phyloP scores from a whole-genome alignment of 2,113 vertebrate genomes.

The Hippocampus mohnikei region DNA sequence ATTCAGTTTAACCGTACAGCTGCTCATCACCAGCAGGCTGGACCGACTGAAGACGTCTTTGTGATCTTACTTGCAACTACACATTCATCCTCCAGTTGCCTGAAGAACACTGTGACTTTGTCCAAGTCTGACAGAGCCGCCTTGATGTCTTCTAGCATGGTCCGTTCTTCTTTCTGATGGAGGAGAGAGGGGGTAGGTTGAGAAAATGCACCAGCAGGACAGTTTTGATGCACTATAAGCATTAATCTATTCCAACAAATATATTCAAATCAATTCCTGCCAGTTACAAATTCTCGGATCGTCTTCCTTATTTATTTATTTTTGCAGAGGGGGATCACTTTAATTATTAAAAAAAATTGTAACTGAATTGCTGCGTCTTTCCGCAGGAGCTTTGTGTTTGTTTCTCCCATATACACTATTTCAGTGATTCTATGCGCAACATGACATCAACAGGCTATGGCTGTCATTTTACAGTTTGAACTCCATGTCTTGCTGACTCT shows the following conservation, averaged over 20 bases:
- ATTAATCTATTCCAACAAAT: background rate
- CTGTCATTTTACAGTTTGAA: too few relatives aligned
- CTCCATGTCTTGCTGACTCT: too few relatives aligned
- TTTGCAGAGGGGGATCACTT: too few relatives aligned
- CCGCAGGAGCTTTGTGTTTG: too few relatives aligned
- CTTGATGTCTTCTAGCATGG: constrained; percentile 93
- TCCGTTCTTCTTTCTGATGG: constrained; percentile 85
- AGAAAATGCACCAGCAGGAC: constrained; percentile 18
- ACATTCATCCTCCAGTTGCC: constrained; percentile 86
- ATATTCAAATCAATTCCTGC: background rate
- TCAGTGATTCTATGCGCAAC: too few relatives aligned
- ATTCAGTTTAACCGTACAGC: constrained; percentile 47
- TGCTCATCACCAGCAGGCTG: constrained; percentile 43
- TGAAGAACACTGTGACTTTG: constrained; percentile 90
- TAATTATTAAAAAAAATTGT: too few relatives aligned
- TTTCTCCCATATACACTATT: too few relatives aligned
- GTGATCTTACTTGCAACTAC: constrained; percentile 87
- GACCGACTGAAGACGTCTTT: constrained; percentile 32
- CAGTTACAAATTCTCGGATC: background rate
- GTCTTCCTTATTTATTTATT: too few relatives aligned
- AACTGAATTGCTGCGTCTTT: too few relatives aligned
- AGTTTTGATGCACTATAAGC: background rate
- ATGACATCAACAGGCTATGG: too few relatives aligned
- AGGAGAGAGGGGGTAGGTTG: constrained; percentile 21
- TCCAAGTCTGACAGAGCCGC: constrained; percentile 89